Conservation (phyloP, 2,888 invertebrate species). For the Nemurella pictetii region DNA sequence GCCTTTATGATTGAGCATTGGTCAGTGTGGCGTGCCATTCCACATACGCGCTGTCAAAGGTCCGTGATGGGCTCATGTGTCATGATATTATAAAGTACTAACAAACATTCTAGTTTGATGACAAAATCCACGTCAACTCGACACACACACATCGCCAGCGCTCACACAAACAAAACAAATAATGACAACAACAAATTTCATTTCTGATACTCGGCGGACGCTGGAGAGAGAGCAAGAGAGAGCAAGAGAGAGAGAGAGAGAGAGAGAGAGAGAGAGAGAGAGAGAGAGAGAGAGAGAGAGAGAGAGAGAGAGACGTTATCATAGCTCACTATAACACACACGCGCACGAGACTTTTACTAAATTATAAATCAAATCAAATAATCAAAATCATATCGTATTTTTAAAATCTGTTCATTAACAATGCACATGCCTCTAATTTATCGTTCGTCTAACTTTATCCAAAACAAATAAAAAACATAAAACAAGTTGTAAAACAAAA, state of each 20-base stretch:
- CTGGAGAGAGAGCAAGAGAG: not conserved
- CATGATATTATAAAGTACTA: not conserved
- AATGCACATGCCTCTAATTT: not conserved
- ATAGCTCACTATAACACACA: not conserved
- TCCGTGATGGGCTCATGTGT: not conserved
- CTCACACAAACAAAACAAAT: not conserved
- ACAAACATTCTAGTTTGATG: not conserved
- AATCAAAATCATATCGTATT: not conserved
- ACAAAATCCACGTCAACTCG: not conserved
- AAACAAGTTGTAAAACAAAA: not conserved
- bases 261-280: not conserved
- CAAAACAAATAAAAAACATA: not conserved
- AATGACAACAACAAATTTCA: not conserved
- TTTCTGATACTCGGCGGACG: not conserved
- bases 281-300: not conserved
- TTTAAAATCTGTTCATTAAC: not conserved
- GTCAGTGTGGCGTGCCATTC: not conserved
- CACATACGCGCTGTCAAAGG: not conserved
- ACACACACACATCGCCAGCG: no score
- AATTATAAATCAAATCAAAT: not conserved
- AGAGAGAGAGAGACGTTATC: not conserved
- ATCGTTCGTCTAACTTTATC: not conserved
- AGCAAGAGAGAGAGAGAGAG: not conserved
- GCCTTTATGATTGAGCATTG: not conserved
- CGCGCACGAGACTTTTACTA: not conserved